Percentiles rank a stretch among this genome's conserved stretches.
These are phyloP conservation scores for Achatina immaculata DNA, from an alignment of 1,140 invertebrate species.

Conservation along the genomic window DNA sequence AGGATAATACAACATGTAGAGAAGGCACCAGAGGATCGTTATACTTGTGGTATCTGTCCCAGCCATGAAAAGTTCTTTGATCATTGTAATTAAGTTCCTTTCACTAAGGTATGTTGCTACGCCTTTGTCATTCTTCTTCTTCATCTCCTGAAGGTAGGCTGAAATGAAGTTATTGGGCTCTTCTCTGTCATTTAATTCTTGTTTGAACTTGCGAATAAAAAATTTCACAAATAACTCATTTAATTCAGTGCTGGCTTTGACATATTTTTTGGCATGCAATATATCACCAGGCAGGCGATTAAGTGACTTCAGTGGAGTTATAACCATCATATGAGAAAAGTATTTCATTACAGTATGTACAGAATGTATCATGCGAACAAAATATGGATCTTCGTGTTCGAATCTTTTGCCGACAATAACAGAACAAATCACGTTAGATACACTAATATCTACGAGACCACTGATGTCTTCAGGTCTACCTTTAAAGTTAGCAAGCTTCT, in stretches of 20 bases:
- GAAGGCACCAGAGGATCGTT: slow-evolving; percentile 88
- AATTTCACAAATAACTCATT: not conserved
- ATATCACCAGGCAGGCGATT: slow-evolving; percentile 41
- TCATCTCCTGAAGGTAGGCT: not conserved
- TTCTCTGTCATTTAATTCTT: not conserved
- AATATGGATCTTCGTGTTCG: not conserved
- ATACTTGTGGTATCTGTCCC: slow-evolving; percentile 89
- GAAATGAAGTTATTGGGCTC: not conserved
- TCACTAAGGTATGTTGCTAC: not conserved
- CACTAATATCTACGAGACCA: not conserved
- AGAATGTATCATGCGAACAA: not conserved
- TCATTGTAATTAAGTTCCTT: slow-evolving; percentile 1
- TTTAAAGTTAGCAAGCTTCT: not conserved
- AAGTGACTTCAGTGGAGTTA: not conserved
- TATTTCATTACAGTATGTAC: not conserved
- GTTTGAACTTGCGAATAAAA: not conserved
- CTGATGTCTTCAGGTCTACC: not conserved
- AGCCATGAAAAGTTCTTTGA: slow-evolving; percentile 86
- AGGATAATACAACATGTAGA: slow-evolving; percentile 83
- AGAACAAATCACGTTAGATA: not conserved
- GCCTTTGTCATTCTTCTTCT: not conserved
- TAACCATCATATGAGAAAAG: not conserved
- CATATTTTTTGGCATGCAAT: slow-evolving; percentile 35
- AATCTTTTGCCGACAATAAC: not conserved
- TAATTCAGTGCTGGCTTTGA: not conserved